Evolutionary conservation across 2,113 vertebrate species (phyloP), one percentile per base, ranked within the genome.

Genomic region (Gymnogyps californianus): DNA sequence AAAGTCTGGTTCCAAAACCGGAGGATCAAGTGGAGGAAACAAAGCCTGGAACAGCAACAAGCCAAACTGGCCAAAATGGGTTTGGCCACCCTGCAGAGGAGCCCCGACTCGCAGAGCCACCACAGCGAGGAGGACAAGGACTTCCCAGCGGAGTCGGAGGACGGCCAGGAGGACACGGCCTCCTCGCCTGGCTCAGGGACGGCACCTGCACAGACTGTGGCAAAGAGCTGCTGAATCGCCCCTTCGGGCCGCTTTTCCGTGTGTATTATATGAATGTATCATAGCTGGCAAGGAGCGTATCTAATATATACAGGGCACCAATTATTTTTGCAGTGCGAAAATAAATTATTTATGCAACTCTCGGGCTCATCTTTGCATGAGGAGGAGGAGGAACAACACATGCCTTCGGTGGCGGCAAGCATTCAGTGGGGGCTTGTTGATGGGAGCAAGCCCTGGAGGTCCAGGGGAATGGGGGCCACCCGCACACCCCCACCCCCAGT

Each of bases 1-100:
- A 98, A 98, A 87, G 94, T 98, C 59, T 98, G 98, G 98, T 98
- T 98, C 96, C 98, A 98, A 42, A 98, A 98, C 67, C 94, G 96
- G 21, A 93, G 98, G 71, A 98, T 98, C 88, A 98, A 98, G 85
- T 98, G 98, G 94, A 97, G 98, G 92, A 98, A 98, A 11, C 97
- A 98, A 71, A 97, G 92, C 66, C 87, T 94, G 87, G 96, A 96
- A 13, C 97, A 98, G 92, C 98, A 97, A 47, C 94, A 97, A 89
- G 95, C 97, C 67, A 65, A 91, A 29, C 38, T 93, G 29, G 74
- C 92, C 61, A 44, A 49, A 13, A 93, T 89, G 85, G 91, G 92
- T 9, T 22, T 42, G 38, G 31, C 77, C 62, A 59, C 74, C 21
- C 42, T 42, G 0, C 65, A 93, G 77, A 66, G 72, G 38, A 97